Base-by-base conservation (phyloP, 2,888 invertebrate genomes). In the Liopterus haemorrhoidalis region DNA sequence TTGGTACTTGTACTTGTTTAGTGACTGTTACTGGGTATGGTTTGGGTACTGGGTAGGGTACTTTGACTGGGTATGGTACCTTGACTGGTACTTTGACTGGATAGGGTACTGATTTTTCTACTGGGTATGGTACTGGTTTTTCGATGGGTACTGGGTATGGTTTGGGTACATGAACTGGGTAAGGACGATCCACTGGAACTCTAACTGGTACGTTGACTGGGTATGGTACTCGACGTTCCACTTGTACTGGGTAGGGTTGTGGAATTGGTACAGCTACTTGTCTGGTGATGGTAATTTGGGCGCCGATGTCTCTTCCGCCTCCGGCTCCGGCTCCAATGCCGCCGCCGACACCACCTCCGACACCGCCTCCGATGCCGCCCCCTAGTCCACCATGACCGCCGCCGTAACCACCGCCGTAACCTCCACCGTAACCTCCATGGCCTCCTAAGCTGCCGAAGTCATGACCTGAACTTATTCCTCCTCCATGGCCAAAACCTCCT, bases 91-190 rank as follows among this genome's bases (percentile, higher is more conserved):
- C 69, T 60, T 67, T 55, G 32, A 54, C 59, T 55, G 55, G 66
- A 22, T 56, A 56, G 31, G 59, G 73, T 1, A 74, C 73, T 0
- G 70, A 72, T 50, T 74, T 74, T 5, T 72, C 66, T 2, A 74
- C 72, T 1, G 69, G 73, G 25, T 68, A 67, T 2, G 72, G 69
- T 24, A 72, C 69, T 4, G 72, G 73, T 38, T 72, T 65, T 50
- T 73, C 73, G 0, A 74, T 70, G 2, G 69, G 63, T 0, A 73
- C 70, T 49, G 59, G 58, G 52, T 58, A 56, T 1, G 73, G 72
- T 8, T 71, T 69, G 1, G 69, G 69, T 1, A 74, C 73, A 48
- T 66, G 67, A 1, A 71, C 71, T 2, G 74, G 73, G 2, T 70
- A 67, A 1, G 73, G 73, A 40, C 47, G 54, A 40, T 54, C 54